phyloP scores from a whole-genome alignment of 2,113 vertebrate species.

The Parus major region DNA sequence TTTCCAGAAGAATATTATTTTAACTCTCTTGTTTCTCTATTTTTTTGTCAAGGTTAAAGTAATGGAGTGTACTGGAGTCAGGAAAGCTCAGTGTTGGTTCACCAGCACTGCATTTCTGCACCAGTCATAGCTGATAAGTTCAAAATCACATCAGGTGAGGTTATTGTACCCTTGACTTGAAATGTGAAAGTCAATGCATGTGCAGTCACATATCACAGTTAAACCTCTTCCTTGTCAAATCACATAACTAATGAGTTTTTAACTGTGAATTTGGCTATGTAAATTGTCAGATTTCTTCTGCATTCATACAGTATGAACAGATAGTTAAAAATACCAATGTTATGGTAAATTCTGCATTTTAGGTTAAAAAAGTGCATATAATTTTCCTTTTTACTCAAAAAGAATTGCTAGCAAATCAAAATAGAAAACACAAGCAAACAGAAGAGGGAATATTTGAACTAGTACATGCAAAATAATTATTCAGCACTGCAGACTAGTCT shows the following conservation, averaged over 20 bases:
- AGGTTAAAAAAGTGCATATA: background rate
- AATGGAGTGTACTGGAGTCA: background rate
- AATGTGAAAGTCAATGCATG: constrained; percentile 34
- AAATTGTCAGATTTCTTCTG: background rate
- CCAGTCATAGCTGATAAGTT: constrained; percentile 34
- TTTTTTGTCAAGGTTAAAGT: background rate
- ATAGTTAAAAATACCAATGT: background rate
- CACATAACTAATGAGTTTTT: constrained; percentile 2
- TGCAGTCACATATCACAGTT: background rate
- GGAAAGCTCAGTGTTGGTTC: background rate
- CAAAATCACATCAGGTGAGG: background rate
- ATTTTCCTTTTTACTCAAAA: background rate
- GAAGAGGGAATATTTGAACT: constrained; percentile 1
- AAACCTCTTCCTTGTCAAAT: constrained; percentile 43
- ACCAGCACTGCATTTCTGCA: background rate
- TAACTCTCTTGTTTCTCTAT: background rate
- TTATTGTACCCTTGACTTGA: constrained; percentile 25
- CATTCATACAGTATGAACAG: background rate
- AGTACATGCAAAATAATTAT: constrained; percentile 37
- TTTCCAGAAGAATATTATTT: background rate
- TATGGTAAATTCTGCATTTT: background rate
- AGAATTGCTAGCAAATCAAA: background rate
- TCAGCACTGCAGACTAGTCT: background rate
- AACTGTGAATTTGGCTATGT: background rate
- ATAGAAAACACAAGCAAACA: background rate